Conservation (phyloP, 2,113 vertebrate species). For the Otus sunia region DNA sequence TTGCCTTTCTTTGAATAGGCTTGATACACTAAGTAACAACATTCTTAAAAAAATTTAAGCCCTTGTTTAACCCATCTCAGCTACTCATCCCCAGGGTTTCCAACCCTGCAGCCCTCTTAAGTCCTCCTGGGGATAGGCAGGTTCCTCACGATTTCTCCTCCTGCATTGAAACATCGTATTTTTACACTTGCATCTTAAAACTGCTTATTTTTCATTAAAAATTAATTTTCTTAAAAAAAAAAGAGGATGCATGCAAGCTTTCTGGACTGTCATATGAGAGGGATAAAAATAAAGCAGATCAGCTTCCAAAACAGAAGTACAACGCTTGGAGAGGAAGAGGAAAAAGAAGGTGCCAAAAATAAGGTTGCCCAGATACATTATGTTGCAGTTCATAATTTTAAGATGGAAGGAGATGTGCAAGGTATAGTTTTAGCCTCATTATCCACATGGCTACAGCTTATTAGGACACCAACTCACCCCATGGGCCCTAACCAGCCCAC, state of each 20-base stretch:
- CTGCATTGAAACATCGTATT: not conserved
- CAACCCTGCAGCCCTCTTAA: not conserved
- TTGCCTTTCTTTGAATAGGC: not conserved
- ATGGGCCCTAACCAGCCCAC: not conserved
- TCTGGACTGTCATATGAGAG: constrained; percentile 1
- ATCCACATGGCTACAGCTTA: not conserved
- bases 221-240: constrained; percentile 7
- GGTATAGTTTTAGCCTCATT: not conserved
- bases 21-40: not conserved
- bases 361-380: not conserved
- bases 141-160: not conserved
- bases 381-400: not conserved
- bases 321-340: not conserved
- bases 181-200: not conserved
- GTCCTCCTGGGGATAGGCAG: not conserved
- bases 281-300: constrained; percentile 44
- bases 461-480: not conserved
- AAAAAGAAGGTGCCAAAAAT: not conserved
- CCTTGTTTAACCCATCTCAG: not conserved
- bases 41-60: not conserved
- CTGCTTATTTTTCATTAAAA: constrained; percentile 40
- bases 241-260: not conserved
- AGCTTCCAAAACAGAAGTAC: constrained; percentile 3
- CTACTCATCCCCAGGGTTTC: not conserved
- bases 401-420: not conserved